phyloP scores from a whole-genome alignment of 2,113 vertebrate species.

The Pomatostomus ruficeps region DNA sequence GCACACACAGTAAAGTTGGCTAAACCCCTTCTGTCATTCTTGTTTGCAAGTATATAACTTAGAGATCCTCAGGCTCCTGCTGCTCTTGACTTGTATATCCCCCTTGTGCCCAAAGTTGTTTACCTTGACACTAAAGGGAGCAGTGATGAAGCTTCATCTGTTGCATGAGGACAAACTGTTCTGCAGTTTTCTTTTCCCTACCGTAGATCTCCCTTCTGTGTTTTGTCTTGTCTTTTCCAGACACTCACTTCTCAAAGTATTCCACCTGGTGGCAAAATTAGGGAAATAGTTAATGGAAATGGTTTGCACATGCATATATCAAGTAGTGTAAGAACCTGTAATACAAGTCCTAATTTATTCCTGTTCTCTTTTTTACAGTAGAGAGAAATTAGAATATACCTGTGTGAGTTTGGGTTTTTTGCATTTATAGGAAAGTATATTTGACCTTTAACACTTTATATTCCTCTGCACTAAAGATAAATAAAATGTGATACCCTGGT shows the following conservation, averaged over 20 bases:
- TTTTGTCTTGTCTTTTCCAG: background rate
- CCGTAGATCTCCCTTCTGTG: background rate
- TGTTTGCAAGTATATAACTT: background rate
- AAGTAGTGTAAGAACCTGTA: background rate
- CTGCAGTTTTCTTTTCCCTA: background rate
- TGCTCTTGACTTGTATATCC: background rate
- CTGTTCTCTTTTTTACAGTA: background rate
- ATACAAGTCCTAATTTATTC: background rate
- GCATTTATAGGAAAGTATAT: background rate
- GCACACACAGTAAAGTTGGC: background rate
- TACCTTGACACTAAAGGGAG: background rate
- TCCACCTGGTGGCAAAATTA: conserved; percentile 46
- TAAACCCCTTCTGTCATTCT: background rate
- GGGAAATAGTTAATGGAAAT: background rate
- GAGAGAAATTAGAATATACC: background rate
- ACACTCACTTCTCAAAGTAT: background rate
- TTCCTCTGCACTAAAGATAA: background rate
- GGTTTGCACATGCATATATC: background rate
- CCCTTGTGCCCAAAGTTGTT: background rate
- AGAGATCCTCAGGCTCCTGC: background rate
- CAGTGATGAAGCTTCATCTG: background rate
- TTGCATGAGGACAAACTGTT: background rate
- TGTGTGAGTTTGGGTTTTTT: background rate
- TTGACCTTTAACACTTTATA: background rate
- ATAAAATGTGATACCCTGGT: background rate